phyloP scores from a whole-genome alignment of 2,113 vertebrate genomes.

The Poeciliopsis prolifica region DNA sequence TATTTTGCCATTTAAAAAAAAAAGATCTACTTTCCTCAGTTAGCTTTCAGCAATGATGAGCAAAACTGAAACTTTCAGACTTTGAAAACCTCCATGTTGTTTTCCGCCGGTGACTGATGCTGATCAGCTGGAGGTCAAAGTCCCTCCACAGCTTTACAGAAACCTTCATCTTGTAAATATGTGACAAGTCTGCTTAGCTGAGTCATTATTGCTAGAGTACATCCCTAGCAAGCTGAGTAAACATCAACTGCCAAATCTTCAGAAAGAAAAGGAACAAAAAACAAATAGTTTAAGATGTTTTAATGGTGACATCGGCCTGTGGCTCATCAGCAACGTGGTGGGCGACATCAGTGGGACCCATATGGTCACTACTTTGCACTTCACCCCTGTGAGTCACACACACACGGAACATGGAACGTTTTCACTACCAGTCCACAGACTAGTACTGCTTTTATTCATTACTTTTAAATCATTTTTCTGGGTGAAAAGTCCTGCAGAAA shows the following conservation, averaged over 20 bases:
- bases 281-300: not conserved
- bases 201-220: slow-evolving; percentile 44
- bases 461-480: no score
- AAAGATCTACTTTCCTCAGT: no score
- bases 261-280: not conserved
- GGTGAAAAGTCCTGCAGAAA: no score
- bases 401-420: no score
- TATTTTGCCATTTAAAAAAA: no score
- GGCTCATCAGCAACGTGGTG: not conserved
- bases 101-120: slow-evolving; percentile 28
- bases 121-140: slow-evolving; percentile 52
- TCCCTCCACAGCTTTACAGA: slow-evolving; percentile 37
- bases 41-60: no score
- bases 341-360: not conserved
- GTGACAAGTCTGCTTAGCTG: slow-evolving; percentile 34
- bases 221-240: slow-evolving; percentile 34
- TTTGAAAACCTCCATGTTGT: not conserved
- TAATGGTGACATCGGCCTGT: not conserved
- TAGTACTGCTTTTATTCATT: no score
- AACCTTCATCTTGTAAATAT: slow-evolving; percentile 37
- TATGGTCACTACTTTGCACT: no score
- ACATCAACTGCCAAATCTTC: slow-evolving; percentile 24
- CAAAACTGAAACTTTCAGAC: no score
- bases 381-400: no score
- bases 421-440: no score